phyloP scores from a whole-genome alignment of 2,113 vertebrate genomes.

The Ardeotis arabs region DNA sequence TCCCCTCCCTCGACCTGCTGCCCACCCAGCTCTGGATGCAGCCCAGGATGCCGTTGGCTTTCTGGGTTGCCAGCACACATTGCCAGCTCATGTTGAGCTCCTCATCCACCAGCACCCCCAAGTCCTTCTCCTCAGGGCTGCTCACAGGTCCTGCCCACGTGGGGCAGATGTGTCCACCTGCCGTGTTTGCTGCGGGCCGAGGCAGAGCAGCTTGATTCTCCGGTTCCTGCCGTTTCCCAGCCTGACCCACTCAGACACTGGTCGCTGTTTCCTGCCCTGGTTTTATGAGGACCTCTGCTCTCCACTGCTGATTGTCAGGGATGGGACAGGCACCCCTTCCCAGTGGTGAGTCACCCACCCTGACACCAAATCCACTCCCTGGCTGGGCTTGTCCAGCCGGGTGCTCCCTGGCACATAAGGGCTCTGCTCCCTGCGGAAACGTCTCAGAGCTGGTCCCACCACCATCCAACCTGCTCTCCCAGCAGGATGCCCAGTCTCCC shows the following conservation, averaged over 20 bases:
- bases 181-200: fast-evolving
- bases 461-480: not conserved
- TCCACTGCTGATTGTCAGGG: not conserved
- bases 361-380: not conserved
- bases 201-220: not conserved
- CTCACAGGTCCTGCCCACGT: not conserved
- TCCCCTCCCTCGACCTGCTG: too few species aligned
- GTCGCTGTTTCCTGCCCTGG: not conserved
- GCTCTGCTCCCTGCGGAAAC: not conserved
- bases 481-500: not conserved
- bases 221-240: not conserved
- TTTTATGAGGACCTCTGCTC: not conserved
- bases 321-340: not conserved
- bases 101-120: too few species aligned
- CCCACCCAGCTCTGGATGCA: too few species aligned
- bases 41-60: too few species aligned
- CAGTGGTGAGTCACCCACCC: not conserved
- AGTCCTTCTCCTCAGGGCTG: too few species aligned
- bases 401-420: not conserved
- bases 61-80: too few species aligned
- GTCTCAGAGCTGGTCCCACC: not conserved
- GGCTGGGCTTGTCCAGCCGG: not conserved
- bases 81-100: too few species aligned
- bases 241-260: not conserved
- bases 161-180: not conserved